phyloP scores from a whole-genome alignment of 1,140 invertebrate species.

The Drosophila ohnishii region DNA sequence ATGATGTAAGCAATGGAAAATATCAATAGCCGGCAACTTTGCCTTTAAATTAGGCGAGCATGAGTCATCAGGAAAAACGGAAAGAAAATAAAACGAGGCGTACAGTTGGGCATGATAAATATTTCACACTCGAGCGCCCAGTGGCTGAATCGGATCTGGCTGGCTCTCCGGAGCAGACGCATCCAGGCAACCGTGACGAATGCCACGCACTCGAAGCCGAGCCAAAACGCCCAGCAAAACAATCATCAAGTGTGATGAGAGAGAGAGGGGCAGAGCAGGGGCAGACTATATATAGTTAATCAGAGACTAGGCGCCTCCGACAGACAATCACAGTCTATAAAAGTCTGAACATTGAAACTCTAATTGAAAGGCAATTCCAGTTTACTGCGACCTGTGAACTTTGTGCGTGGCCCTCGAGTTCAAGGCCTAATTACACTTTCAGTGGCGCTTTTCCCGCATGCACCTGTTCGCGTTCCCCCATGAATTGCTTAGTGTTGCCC shows the following conservation, averaged over 20 bases:
- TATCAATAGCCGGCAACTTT: constrained; percentile 38
- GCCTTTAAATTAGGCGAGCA: constrained; percentile 22
- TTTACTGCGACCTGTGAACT: constrained; percentile 40
- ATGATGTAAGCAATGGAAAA: constrained; percentile 69
- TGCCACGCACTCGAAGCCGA: constrained; percentile 45
- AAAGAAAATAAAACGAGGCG: constrained; percentile 21
- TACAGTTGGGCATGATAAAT: constrained; percentile 61
- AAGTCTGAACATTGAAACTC: constrained; percentile 15
- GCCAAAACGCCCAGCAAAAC: constrained; percentile 40
- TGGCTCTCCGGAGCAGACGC: constrained; percentile 56
- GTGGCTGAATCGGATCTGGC: constrained; percentile 48
- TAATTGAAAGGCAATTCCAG: constrained; percentile 39
- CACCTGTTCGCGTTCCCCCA: constrained; percentile 62
- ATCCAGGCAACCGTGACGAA: constrained; percentile 68
- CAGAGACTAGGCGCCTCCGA: constrained; percentile 29
- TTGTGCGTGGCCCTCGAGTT: constrained; percentile 49
- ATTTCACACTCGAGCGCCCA: constrained; percentile 57
- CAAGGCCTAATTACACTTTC: constrained; percentile 62
- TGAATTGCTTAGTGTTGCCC: constrained; percentile 53
- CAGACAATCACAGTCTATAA: constrained; percentile 9
- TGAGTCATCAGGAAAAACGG: constrained; percentile 8
- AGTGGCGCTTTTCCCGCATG: constrained; percentile 21
- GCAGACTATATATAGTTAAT: constrained; percentile 15
- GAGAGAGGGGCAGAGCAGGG: neutral
- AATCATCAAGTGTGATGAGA: constrained; percentile 2